phyloP scores from a whole-genome alignment of 2,113 vertebrate genomes.

The Hydrolagus affinis region DNA sequence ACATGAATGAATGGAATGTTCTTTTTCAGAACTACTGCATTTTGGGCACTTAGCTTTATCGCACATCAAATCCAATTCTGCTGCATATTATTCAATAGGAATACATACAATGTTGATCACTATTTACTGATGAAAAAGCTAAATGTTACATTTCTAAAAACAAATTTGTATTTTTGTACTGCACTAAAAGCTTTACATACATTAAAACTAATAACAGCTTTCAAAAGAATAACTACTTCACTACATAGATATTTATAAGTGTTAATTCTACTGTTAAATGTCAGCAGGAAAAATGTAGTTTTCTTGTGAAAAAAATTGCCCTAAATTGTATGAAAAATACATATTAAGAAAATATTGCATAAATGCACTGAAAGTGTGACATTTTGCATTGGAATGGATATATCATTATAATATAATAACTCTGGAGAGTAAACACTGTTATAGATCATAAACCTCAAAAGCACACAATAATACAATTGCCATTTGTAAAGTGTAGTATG shows the following conservation, averaged over 20 bases:
- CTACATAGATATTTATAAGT: background rate
- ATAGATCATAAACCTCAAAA: background rate
- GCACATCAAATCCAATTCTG: slow-evolving; percentile 21
- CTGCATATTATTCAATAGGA: slow-evolving; percentile 13
- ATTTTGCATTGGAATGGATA: too few relatives aligned
- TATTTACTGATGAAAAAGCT: background rate
- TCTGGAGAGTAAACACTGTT: background rate
- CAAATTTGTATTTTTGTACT: background rate
- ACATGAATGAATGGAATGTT: slow-evolving; percentile 11
- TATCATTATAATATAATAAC: too few relatives aligned
- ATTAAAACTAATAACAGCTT: slow-evolving; percentile 20
- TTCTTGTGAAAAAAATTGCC: background rate
- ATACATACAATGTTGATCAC: background rate
- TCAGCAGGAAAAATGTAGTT: background rate
- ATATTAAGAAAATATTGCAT: background rate
- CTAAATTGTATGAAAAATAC: background rate
- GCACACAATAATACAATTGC: background rate
- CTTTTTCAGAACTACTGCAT: background rate
- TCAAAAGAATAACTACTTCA: slow-evolving; percentile 16
- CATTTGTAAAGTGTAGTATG: background rate
- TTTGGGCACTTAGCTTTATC: slow-evolving; percentile 13
- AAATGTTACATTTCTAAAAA: background rate
- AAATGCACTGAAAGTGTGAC: background rate
- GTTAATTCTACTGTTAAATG: slow-evolving; percentile 21
- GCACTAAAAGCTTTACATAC: slow-evolving; percentile 28